Evolutionary conservation across 2,888 invertebrate genomes (phyloP), one percentile per base, ranked within the genome.

Genomic region (Tipula lateralis): DNA sequence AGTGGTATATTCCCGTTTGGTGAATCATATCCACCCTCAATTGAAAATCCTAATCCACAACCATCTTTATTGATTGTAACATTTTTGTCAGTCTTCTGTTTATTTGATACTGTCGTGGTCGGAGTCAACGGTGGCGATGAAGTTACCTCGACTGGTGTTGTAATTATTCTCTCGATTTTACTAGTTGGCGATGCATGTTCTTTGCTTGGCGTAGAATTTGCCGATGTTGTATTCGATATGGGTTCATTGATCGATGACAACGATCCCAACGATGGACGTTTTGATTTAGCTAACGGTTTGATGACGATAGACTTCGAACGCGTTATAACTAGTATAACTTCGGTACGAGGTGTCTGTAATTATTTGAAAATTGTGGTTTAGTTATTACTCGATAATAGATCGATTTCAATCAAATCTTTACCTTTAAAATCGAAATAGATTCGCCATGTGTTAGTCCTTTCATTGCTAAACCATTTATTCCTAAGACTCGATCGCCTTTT

Each of bases 21-120:
- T 29, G 97, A 97, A 89, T 96, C 97, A 87, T 95, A 94, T 84
- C 98, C 98, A 84, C 98, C 98, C 88, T 98, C 97, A 86, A 98
- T 93, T 87, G 97, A 97, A 90, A 98, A 97, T 84, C 98, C 98
- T 85, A 98, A 92, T 4, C 98, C 98, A 86, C 96, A 95, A 86
- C 96, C 96, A 88, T 95, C 96, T 89, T 94, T 95, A 85, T 88
- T 85, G 85, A 89, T 88, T 86, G 89, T 89, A 29, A 88, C 87
- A 86, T 87, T 87, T 86, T 29, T 34, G 1, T 24, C 24, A 36
- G 36, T 83, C 36, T 44, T 84, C n/a, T 39, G 19, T 39, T 29
- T 83, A 32, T 32, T 32, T 83, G 83, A 16, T 16, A 34, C 6
- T 6, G 82, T 13, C 9, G 29, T 83, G 82, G 87, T 87, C 86